These are phyloP conservation scores for Coptodon bakossiorum DNA, from an alignment of 2,113 vertebrate genomes.

Conservation along the genomic window DNA sequence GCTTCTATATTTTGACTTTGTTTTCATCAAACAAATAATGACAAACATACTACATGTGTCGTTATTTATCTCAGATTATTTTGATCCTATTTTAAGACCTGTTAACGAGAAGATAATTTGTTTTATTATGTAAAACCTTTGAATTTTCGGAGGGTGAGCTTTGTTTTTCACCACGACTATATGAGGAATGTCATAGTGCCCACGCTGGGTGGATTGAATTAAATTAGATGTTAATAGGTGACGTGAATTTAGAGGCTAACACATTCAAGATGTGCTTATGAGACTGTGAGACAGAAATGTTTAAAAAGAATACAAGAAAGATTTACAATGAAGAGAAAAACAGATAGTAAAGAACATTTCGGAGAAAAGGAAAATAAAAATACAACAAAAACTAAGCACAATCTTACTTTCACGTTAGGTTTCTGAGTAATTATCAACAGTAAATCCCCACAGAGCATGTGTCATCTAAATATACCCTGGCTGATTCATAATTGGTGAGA, in stretches of 20 bases:
- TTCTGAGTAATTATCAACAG: conserved; percentile 4
- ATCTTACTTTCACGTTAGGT: background rate
- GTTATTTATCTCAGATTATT: background rate
- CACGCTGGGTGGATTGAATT: background rate
- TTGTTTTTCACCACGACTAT: background rate
- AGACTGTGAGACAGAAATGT: background rate
- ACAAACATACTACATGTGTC: background rate
- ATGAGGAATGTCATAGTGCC: background rate
- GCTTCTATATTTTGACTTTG: background rate
- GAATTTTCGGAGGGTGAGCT: background rate
- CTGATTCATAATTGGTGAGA: conserved; percentile 52
- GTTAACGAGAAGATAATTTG: background rate
- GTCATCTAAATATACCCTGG: conserved; percentile 20
- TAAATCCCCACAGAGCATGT: conserved; percentile 10
- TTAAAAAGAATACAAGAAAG: background rate
- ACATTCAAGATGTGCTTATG: background rate
- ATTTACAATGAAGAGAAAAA: background rate
- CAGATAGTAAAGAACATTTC: background rate
- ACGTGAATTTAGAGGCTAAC: background rate
- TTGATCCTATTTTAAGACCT: background rate
- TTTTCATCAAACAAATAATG: background rate
- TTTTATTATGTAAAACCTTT: background rate
- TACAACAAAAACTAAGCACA: background rate
- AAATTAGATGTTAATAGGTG: background rate
- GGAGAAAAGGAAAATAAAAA: background rate